phyloP scores from a whole-genome alignment of 2,113 vertebrate species.

The Heterocephalus glaber region DNA sequence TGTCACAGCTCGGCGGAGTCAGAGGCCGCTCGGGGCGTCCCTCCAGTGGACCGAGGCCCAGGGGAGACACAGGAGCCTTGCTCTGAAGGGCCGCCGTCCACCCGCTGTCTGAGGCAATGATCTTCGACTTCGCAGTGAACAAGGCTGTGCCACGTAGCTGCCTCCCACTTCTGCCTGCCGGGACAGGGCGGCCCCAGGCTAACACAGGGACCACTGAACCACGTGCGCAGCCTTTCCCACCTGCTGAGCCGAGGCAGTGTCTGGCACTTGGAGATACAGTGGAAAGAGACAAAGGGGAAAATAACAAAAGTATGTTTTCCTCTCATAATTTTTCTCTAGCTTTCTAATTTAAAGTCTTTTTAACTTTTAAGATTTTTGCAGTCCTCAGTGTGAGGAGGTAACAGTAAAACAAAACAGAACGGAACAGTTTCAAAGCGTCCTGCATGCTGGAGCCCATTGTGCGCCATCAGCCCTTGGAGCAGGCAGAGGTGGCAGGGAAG shows the following conservation, averaged over 20 bases:
- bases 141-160: background rate
- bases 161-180: background rate
- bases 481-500: too few relatives aligned
- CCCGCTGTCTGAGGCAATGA: too few relatives aligned
- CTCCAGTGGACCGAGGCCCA: too few relatives aligned
- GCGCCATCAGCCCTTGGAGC: too few relatives aligned
- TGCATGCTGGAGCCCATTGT: too few relatives aligned
- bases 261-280: background rate
- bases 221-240: background rate
- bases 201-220: constrained; percentile 20
- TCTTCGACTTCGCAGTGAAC: too few relatives aligned
- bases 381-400: too few relatives aligned
- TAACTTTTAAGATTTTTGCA: background rate
- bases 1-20: constrained; percentile 33
- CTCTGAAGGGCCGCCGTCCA: too few relatives aligned
- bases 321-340: background rate
- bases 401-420: too few relatives aligned
- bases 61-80: too few relatives aligned
- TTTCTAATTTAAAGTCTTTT: background rate
- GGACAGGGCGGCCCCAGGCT: background rate
- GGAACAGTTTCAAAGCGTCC: too few relatives aligned
- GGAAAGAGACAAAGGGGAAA: background rate
- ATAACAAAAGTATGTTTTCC: background rate
- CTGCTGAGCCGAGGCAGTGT: background rate
- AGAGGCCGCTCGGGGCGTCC: constrained; percentile 65